Base-by-base conservation (phyloP, 2,113 vertebrate genomes). In the Suricata suricatta region DNA sequence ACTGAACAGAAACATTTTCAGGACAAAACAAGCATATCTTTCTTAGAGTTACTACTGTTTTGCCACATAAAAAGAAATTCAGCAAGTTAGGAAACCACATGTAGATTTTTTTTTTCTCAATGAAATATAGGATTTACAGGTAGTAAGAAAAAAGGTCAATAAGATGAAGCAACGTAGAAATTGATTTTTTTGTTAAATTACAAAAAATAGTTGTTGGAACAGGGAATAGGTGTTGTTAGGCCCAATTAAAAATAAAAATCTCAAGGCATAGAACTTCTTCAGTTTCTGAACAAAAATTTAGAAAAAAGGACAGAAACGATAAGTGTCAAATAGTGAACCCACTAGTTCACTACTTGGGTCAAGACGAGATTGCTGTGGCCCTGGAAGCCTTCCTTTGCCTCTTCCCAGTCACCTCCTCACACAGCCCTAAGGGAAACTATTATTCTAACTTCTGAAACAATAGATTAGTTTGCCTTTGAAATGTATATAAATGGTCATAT, bases 1-100 rank as follows among this genome's bases (percentile, higher is more conserved):
- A 87, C 10, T 86, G 71, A 47, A 97, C 35, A 97, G 83, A 96
- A 95, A 96, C 69, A 95, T 84, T 93, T 94, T 88, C 19, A 76
- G 95, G 88, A 91, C 90, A 93, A 86, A 93, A 82, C 79, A 82
- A 72, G 76, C 88, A 80, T 85, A 96, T 63, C 52, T 92, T 57
- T 57, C 41, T 74, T 79, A 91, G 25, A 77, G 10, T 91, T 96
- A 60, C n/a, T 80, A 87, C 80, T 35, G 88, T 64, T 96, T 95
- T 85, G 50, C 76, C 52, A 92, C 57, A 85, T 92, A 33, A 92
- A 52, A 83, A 86, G 23, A 94, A 83, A 35, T 80, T 81, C 60
- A 87, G 50, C 85, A 88, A 92, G 88, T 79, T 79, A 95, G 83
- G 52, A 93, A 93, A 94, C 14, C 35, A n/a, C 63, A 90, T 79